Base-by-base conservation (phyloP, 2,113 vertebrate genomes). In the Rhineura floridana region DNA sequence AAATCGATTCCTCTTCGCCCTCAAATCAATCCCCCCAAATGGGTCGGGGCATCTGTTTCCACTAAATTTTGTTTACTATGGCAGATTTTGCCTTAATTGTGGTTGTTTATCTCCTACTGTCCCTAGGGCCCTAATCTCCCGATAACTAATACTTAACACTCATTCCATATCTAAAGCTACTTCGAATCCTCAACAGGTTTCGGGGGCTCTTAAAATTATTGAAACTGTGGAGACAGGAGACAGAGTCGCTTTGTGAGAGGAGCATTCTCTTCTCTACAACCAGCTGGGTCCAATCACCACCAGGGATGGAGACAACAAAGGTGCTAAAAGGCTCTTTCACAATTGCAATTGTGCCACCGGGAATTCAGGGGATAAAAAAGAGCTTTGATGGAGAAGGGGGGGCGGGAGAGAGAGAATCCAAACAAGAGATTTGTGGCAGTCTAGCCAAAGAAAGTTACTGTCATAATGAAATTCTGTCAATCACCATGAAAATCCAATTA, bases 321-420 rank as follows among this genome's bases (percentile, higher is more conserved):
- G 98, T 98, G 98, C 98, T 98, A 98, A 99, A 98, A 99, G 98
- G 98, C 95, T 97, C 96, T 87, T 96, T 97, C 97, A 98, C 98
- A 98, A 98, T 97, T 97, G 96, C 96, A 94, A 97, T 95, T 79
- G 96, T 95, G 96, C 97, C 95, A 10, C 93, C 10, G 97, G 98
- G 98, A 96, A 97, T 95, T 96, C 95, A 88, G 92, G 33, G 4
- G 90, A 93, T 87, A 91, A 92, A 95, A 93, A 93, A 91, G 93
- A 89, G 94, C 92, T 96, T 95, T 96, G 96, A 95, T 95, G 94
- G 95, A 91, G 93, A 62, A 30, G n/a, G 59, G 85, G 33, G 42
- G 78, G 39, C 15, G 55, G 6, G 85, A n/a, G 28, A 19, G 12
- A 23, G 78, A 11, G 93, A 92, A 93, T 84, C 94, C 1, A 85